A percentile compares a stretch with the other conserved stretches of the same genome.
Evolutionary conservation across 2,888 invertebrate genomes (phyloP).

Genomic region (Busseola fusca): DNA sequence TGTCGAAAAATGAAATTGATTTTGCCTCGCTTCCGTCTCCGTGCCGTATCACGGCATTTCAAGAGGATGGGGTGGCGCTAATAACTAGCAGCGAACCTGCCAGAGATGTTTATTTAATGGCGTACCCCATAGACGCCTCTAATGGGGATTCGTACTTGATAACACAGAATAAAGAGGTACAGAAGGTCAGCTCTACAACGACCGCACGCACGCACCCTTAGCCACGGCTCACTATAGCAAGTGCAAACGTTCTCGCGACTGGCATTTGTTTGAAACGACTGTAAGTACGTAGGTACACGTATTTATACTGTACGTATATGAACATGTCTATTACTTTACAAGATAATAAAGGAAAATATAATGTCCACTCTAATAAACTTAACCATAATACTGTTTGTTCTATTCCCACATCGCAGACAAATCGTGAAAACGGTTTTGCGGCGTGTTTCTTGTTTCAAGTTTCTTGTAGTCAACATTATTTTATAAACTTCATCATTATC

Average conservation of each 20-base stretch:
- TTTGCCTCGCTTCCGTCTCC: constrained; percentile 84
- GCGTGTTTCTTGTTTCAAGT: no score
- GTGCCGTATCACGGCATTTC: constrained; percentile 86
- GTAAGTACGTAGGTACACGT: not conserved
- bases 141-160: constrained; percentile 78
- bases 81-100: constrained; percentile 85
- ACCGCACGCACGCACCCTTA: not conserved
- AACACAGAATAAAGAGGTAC: not conserved
- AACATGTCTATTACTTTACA: no score
- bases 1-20: constrained; percentile 89
- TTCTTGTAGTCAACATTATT: no score
- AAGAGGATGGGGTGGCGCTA: constrained; percentile 86
- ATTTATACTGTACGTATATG: no score
- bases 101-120: constrained; percentile 89
- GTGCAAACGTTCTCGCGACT: not conserved
- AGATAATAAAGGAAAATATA: no score
- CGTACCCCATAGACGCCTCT: constrained; percentile 83
- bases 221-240: not conserved
- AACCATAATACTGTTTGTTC: no score
- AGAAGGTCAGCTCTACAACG: constrained; percentile 2
- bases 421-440: no score
- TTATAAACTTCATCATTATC: no score
- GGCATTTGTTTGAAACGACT: not conserved
- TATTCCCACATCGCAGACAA: no score
- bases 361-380: no score